Evolutionary conservation across 2,113 vertebrate species (phyloP), one percentile per base, ranked within the genome.

Genomic region (Acrocephalus arundinaceus): DNA sequence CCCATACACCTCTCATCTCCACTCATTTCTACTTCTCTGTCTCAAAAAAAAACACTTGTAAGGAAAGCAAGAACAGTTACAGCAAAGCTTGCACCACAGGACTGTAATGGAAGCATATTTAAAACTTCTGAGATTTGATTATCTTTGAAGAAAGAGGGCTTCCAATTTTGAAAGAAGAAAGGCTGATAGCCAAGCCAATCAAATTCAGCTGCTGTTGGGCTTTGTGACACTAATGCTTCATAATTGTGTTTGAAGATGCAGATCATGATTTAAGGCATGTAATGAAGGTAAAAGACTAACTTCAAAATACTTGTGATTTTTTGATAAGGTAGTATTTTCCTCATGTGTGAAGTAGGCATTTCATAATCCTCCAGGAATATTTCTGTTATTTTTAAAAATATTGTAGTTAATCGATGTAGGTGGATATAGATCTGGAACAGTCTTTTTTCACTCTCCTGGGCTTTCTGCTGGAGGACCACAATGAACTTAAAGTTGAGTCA

Each of bases 161-260:
- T 79, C 86, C 85, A 85, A 30, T 92, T 93, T 67, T 41, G 23
- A 55, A 95, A 90, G 75, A 90, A 96, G 91, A 93, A 83, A 90
- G 62, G 85, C 59, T 85, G 82, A 72, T 81, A 54, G 96, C 92
- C 73, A 93, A 93, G 82, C 71, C 80, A 92, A 71, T 63, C 59
- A 89, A 92, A 87, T 68, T 66, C 63, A 76, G n/a, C 28, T 76
- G 37, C 48, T 83, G 27, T 17, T 58, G 84, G 77, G 63, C 18
- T 95, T 68, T 52, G 65, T 14, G 15, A 43, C 63, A 90, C 17
- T 33, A 85, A 90, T 22, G 66, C 68, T 72, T 52, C 48, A 68
- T 75, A 35, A 35, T 35, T 35, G 35, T 35, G 35, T 35, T 35
- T 35, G 90, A 90, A 86, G 84, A 89, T 57, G 59, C 43, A 87